Conservation (phyloP, 2,888 invertebrate species). For the Agrenia bidenticulata region DNA sequence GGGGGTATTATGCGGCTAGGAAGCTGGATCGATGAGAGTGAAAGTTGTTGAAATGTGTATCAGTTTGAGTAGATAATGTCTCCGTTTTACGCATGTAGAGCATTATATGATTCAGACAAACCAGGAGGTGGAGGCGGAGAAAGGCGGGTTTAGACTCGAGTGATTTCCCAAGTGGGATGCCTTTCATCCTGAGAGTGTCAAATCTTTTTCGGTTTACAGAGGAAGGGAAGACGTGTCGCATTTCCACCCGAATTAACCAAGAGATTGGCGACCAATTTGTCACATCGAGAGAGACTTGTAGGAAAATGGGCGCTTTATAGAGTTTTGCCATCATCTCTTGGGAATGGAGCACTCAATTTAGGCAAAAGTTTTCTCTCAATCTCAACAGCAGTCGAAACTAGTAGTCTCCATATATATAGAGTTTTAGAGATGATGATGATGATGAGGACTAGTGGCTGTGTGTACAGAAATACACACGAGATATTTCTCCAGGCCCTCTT, state of each 20-base stretch:
- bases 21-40: conserved; percentile 39
- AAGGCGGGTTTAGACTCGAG: conserved; percentile 41
- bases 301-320: conserved; percentile 52
- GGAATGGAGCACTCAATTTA: conserved; percentile 46
- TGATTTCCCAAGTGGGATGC: conserved; percentile 52
- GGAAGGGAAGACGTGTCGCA: conserved; percentile 52
- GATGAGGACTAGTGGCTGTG: background rate
- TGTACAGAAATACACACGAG: too few relatives aligned
- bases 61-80: conserved; percentile 45
- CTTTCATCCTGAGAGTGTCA: conserved; percentile 52
- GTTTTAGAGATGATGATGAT: too few relatives aligned
- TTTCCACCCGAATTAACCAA: conserved; percentile 54
- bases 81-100: conserved; percentile 51
- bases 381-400: conserved; percentile 14
- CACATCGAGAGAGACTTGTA: conserved; percentile 49
- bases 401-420: too few relatives aligned
- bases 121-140: conserved; percentile 41
- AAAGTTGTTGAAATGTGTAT: conserved; percentile 37
- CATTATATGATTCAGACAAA: conserved; percentile 29
- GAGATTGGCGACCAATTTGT: conserved; percentile 53
- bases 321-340: conserved; percentile 50
- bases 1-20: background rate
- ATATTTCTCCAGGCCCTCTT: conserved; percentile 3
- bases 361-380: conserved; percentile 34
- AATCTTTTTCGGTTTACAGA: conserved; percentile 49